Base-by-base conservation (phyloP, 92 coral and sea anemone genomes). In the Metridium senile region DNA sequence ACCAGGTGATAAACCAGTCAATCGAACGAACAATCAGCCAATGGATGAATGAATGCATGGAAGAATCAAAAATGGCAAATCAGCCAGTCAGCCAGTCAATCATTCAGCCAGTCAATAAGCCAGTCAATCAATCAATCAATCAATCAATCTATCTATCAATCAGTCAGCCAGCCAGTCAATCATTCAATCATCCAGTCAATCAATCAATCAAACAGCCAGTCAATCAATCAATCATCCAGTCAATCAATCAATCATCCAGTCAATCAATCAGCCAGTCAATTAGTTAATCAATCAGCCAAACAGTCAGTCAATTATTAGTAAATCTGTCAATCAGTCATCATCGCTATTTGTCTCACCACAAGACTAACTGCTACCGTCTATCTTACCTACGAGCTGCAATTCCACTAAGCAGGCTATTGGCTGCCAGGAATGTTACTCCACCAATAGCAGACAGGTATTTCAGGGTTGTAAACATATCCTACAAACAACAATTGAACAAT, bases 381-480 rank as follows among this genome's bases (percentile, higher is more conserved):
- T 7, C 76, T 87, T 59, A 96, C 99, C 99, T 87, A 71, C 94
- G 90, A 80, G 94, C 93, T 33, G 99, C 99, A 74, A 96, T 85
- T 75, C 82, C 74, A 72, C 95, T 91, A 57, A 96, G 71, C 52
- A 96, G 84, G 58, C 95, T 89, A 84, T 96, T 96, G 43, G 98
- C 99, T 43, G 91, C 97, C 10, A 96, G 90, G 84, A 96, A 96
- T 1, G 99, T 96, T 39, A 96, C 76, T 0, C 86, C 81, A 58
- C 99, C 97, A 78, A 89, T 74, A 22, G 76, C 84, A 71, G 97
- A 89, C 58, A 96, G 89, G 47, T 93, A 68, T 74, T 96, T 92
- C 9, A 96, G 94, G 39, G 99, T 96, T 66, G 88, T 87, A 75
- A 96, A 96, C 99, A 96, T 96, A 82, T 96, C 89, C 99, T 96